Evolutionary conservation across 2,797 vertebrate species (phyloP).

Genomic region (Petrocephalus sullivani): DNA sequence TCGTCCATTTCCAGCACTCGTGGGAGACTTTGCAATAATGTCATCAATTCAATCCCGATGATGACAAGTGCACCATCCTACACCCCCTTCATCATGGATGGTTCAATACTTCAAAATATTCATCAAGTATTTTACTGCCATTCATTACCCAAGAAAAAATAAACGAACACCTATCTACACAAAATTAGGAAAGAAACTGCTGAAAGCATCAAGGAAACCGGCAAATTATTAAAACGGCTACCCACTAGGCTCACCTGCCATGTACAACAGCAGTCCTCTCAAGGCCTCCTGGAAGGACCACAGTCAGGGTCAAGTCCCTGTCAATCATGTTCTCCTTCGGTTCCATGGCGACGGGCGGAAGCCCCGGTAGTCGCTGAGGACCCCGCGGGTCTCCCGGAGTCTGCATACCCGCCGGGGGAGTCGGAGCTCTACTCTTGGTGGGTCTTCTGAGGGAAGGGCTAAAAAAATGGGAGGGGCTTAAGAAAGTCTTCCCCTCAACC

Average conservation of each 20-base stretch:
- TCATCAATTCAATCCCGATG: constrained; percentile 33
- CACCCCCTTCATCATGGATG: not conserved
- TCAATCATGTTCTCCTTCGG: constrained; percentile 80
- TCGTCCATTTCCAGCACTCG: constrained; percentile 14
- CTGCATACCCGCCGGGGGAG: constrained; percentile 71
- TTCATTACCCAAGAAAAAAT: not conserved
- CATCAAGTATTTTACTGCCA: not conserved
- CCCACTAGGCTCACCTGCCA: constrained; percentile 71
- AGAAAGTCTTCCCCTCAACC: not conserved
- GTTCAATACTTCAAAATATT: not conserved
- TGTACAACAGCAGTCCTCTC: constrained; percentile 76
- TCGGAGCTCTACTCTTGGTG: constrained; percentile 82
- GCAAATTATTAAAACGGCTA: not conserved
- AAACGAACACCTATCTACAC: not conserved
- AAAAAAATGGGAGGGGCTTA: not conserved
- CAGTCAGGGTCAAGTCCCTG: constrained; percentile 78
- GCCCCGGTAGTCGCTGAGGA: constrained; percentile 61
- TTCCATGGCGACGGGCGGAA: constrained; percentile 69
- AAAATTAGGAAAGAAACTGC: not conserved
- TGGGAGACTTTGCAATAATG: constrained; percentile 31
- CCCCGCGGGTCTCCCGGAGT: constrained; percentile 52
- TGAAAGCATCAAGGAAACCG: not conserved
- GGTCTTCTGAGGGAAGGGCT: constrained; percentile 69
- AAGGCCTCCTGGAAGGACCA: constrained; percentile 82
- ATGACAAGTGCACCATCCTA: constrained; percentile 27